phyloP scores from a whole-genome alignment of 53 echinoderm and acorn worm species.

The Hippasteria phrygiana region DNA sequence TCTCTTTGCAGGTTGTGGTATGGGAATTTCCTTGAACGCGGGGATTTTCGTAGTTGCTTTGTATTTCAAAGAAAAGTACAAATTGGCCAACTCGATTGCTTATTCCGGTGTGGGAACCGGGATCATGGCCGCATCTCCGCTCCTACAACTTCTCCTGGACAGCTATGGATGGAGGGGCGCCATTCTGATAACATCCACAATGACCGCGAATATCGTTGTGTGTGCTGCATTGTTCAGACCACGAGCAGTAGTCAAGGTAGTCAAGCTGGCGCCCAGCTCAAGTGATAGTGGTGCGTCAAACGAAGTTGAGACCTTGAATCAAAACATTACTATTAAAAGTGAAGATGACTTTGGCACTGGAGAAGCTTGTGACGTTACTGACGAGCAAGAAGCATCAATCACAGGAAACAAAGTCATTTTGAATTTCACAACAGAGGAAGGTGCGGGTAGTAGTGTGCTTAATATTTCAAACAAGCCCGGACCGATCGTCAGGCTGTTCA shows the following conservation, averaged over 20 bases:
- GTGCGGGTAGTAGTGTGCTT: neutral
- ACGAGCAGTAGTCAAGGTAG: neutral
- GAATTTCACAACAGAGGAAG: neutral
- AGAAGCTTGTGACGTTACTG: too few relatives aligned
- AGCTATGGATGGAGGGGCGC: conserved; percentile 36
- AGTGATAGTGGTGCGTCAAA: neutral
- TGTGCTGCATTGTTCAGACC: neutral
- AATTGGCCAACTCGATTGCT: neutral
- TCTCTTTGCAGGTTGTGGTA: conserved; percentile 15
- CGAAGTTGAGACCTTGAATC: neutral
- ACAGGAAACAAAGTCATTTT: neutral
- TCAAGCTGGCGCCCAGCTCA: neutral
- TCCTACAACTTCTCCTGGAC: conserved; percentile 23
- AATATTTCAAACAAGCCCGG: neutral
- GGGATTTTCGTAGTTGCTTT: neutral
- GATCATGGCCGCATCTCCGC: neutral
- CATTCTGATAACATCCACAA: neutral
- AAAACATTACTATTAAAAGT: neutral
- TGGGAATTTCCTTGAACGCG: conserved; percentile 1
- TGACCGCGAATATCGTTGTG: neutral
- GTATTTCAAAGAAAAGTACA: conserved; percentile 17
- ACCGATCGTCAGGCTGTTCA: neutral
- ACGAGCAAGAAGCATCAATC: neutral
- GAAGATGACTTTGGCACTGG: neutral
- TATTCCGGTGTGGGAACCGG: conserved; percentile 6